Evolutionary conservation across 2,797 vertebrate genomes (phyloP).

Genomic region (Sebastes itinus): DNA sequence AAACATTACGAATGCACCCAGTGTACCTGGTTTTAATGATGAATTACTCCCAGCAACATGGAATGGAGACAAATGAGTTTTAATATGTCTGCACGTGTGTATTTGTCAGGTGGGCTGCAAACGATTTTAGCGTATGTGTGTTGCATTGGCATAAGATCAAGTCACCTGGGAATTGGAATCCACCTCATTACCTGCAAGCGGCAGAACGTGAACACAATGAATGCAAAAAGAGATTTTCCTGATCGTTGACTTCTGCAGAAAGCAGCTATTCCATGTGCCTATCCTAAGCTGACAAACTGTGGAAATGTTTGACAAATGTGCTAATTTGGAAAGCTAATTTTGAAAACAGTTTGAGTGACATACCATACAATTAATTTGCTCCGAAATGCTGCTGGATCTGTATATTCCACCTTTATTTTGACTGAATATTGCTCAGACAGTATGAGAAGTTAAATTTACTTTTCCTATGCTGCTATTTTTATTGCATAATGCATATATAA

Average conservation of each 20-base stretch:
- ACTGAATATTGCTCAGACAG: slow-evolving; percentile 11
- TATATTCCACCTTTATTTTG: slow-evolving; percentile 7
- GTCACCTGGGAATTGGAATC: slow-evolving; percentile 45
- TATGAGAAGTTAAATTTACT: neutral
- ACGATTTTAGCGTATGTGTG: neutral
- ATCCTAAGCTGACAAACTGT: slow-evolving; percentile 12
- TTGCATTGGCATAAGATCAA: slow-evolving; percentile 29
- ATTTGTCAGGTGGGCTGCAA: neutral
- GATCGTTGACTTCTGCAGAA: slow-evolving; percentile 35
- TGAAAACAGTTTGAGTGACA: slow-evolving; percentile 22
- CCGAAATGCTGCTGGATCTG: slow-evolving; percentile 12
- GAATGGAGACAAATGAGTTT: slow-evolving; percentile 20
- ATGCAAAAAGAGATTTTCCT: slow-evolving; percentile 54
- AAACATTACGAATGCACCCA: slow-evolving; percentile 7
- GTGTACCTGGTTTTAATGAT: neutral
- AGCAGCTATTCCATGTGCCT: neutral
- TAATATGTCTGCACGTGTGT: neutral
- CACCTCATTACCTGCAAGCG: slow-evolving; percentile 52
- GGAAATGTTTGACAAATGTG: slow-evolving; percentile 31
- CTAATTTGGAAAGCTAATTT: slow-evolving; percentile 33
- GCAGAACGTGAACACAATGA: slow-evolving; percentile 35
- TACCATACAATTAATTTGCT: slow-evolving; percentile 6
- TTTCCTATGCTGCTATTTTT: neutral
- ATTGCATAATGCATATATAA: neutral
- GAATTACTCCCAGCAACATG: slow-evolving; percentile 3